A percentile compares a stretch with the other conserved stretches of the same genome.
These are phyloP conservation scores for Phrixothrix hirtus DNA, from an alignment of 2,888 invertebrate genomes.

Conservation along the genomic window DNA sequence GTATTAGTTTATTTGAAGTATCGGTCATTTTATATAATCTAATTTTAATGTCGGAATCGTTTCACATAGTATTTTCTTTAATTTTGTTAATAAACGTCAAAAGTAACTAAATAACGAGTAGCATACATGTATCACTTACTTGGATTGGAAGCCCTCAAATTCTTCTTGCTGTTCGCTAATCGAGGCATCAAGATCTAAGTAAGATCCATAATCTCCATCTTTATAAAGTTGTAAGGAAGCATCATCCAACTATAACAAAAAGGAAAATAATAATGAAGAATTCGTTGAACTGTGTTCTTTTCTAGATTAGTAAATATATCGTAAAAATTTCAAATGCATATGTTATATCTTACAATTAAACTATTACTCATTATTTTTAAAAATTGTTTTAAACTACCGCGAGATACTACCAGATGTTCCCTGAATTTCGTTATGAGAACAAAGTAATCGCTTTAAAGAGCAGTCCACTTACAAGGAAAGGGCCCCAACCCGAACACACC, in stretches of 20 bases:
- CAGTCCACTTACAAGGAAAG: too few relatives aligned
- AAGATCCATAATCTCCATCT: slow-evolving; percentile 96
- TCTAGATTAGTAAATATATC: too few relatives aligned
- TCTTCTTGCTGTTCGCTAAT: slow-evolving; percentile 97
- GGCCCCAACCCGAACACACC: too few relatives aligned
- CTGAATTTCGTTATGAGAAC: too few relatives aligned
- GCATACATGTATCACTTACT: slow-evolving; percentile 65
- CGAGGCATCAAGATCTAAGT: slow-evolving; percentile 95
- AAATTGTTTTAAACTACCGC: too few relatives aligned
- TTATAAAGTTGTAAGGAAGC: slow-evolving; percentile 95
- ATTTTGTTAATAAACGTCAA: neutral
- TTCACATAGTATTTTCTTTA: neutral
- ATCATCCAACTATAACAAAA: slow-evolving; percentile 88
- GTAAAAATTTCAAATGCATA: too few relatives aligned
- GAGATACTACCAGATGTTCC: too few relatives aligned
- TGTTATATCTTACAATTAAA: too few relatives aligned
- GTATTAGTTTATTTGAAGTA: neutral
- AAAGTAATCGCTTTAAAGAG: too few relatives aligned
- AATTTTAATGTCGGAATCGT: neutral
- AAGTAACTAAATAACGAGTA: neutral
- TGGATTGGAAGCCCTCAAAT: slow-evolving; percentile 92
- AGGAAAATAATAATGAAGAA: slow-evolving; percentile 29
- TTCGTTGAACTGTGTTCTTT: neutral
- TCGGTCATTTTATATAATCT: neutral
- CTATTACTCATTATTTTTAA: too few relatives aligned